A percentile compares a stretch with the other conserved stretches of the same genome.
These are phyloP conservation scores for Temnothorax rugatulus DNA, from an alignment of 2,888 invertebrate species.

Conservation along the genomic window DNA sequence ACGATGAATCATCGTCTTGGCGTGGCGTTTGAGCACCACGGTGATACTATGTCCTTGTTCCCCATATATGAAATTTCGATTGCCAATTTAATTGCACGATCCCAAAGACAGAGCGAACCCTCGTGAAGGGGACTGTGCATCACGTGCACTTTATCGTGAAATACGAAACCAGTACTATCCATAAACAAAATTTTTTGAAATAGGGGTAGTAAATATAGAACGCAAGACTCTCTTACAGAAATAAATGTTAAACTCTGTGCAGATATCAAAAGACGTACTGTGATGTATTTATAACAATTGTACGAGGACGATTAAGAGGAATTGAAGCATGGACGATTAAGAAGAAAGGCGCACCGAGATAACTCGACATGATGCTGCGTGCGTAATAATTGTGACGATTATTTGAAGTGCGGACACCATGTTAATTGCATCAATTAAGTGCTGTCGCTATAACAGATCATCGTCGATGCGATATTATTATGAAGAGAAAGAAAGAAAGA, in stretches of 20 bases:
- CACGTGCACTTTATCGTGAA: not conserved
- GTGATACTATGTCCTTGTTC: conserved; percentile 25
- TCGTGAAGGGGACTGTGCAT: not conserved
- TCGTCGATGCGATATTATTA: not conserved
- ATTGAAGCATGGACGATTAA: not conserved
- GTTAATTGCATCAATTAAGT: conserved; percentile 68
- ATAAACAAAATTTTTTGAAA: not conserved
- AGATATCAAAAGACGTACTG: not conserved
- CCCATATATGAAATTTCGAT: conserved; percentile 32
- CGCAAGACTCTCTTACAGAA: not conserved
- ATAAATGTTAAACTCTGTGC: not conserved
- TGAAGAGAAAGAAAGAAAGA: not conserved
- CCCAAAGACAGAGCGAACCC: not conserved
- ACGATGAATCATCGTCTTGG: conserved; percentile 65
- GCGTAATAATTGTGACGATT: conserved; percentile 61
- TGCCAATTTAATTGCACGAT: conserved; percentile 9
- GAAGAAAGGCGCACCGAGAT: conserved; percentile 23
- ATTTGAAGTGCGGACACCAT: conserved; percentile 28
- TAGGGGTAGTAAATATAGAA: not conserved
- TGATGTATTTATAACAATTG: not conserved
- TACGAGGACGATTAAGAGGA: not conserved
- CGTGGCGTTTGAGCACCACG: conserved; percentile 19
- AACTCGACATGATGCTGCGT: conserved; percentile 32
- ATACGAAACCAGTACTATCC: not conserved
- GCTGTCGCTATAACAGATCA: not conserved